Conservation (phyloP, 1,140 invertebrate genomes). For the Stegodyphus mimosarum region DNA sequence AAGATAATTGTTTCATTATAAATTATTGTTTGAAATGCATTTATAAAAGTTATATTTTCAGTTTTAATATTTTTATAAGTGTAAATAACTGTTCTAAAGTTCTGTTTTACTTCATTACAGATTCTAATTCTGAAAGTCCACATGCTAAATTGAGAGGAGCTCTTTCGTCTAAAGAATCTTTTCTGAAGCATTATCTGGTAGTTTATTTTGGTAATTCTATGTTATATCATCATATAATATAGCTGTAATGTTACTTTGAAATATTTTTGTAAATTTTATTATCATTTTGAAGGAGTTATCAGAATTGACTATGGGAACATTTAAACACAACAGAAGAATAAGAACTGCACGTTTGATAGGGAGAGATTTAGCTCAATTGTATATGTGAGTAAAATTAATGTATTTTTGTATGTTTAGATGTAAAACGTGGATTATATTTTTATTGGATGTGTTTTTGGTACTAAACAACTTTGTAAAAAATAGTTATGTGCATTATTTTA, state of each 20-base stretch:
- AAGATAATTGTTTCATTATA: too few species aligned
- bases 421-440: background rate
- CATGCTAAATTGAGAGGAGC: slow-evolving; percentile 90
- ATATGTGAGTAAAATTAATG: slow-evolving; percentile 72
- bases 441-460: too few species aligned
- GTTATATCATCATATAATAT: too few species aligned
- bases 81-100: background rate
- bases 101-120: slow-evolving; percentile 5
- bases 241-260: background rate
- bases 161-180: slow-evolving; percentile 87
- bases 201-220: slow-evolving; percentile 38
- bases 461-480: too few species aligned
- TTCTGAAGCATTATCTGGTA: slow-evolving; percentile 89
- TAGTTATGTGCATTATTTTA: too few species aligned
- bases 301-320: slow-evolving; percentile 95
- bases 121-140: slow-evolving; percentile 70
- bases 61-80: background rate
- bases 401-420: background rate
- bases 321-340: slow-evolving; percentile 91
- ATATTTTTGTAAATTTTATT: background rate
- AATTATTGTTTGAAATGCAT: background rate
- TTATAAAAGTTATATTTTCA: background rate
- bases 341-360: slow-evolving; percentile 88
- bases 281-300: slow-evolving; percentile 79
- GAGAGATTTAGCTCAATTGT: slow-evolving; percentile 88